These are phyloP conservation scores for Mylabris phalerata DNA, from an alignment of 1,140 invertebrate species.

Conservation along the genomic window DNA sequence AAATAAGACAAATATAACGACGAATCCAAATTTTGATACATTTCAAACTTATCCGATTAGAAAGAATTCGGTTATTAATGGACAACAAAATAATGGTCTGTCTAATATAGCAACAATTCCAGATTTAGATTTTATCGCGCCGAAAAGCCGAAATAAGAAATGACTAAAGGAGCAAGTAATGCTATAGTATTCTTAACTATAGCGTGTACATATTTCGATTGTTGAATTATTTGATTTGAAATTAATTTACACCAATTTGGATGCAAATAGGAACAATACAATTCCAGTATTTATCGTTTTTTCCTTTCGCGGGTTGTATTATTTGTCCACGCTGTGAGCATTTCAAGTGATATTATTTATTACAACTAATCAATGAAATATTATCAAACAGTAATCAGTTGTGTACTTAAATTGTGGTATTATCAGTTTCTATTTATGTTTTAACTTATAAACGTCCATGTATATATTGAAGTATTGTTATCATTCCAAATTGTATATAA, in stretches of 20 bases:
- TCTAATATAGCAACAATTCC: constrained; percentile 42
- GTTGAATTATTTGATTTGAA: too few relatives aligned
- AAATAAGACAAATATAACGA: constrained; percentile 28
- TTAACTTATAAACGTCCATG: constrained; percentile 5
- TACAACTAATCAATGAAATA: too few relatives aligned
- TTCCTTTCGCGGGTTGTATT: too few relatives aligned
- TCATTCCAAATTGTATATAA: constrained; percentile 17
- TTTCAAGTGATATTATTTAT: too few relatives aligned
- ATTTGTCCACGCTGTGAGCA: too few relatives aligned
- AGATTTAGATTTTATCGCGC: constrained; percentile 45
- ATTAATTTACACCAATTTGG: too few relatives aligned
- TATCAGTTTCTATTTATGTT: too few relatives aligned
- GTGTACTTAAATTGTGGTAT: too few relatives aligned
- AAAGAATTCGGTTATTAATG: background rate
- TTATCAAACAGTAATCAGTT: too few relatives aligned
- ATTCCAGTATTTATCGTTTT: too few relatives aligned
- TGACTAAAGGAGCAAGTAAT: constrained; percentile 39
- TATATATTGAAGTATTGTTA: constrained; percentile 16
- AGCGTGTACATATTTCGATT: too few relatives aligned
- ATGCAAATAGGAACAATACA: too few relatives aligned
- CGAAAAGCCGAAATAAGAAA: constrained; percentile 35
- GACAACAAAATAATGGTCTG: constrained; percentile 3
- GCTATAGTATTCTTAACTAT: constrained; percentile 22
- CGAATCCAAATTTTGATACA: constrained; percentile 27
- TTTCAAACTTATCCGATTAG: constrained; percentile 14